These are phyloP conservation scores for Telenomus remus DNA, from an alignment of 1,140 invertebrate species.

Conservation along the genomic window DNA sequence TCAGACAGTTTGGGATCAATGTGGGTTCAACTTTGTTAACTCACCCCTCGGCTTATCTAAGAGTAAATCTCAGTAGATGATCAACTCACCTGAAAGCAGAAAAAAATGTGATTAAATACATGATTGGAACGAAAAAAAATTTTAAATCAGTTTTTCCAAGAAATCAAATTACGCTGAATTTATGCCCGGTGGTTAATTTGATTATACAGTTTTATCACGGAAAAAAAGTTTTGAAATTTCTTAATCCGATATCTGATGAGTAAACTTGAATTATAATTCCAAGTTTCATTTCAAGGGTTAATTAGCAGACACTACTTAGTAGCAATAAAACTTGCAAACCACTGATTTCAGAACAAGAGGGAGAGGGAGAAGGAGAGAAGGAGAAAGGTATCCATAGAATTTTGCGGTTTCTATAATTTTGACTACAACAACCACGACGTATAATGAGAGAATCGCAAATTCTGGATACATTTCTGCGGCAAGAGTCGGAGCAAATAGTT, in stretches of 20 bases:
- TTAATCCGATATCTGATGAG: no score
- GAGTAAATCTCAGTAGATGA: neutral
- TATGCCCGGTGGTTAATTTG: no score
- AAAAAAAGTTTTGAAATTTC: no score
- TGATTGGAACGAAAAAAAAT: no score
- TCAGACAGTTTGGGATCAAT: conserved; percentile 62
- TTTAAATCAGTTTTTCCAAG: no score
- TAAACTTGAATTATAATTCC: neutral
- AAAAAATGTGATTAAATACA: neutral
- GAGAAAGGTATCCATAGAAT: conserved; percentile 47
- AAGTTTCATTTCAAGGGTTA: neutral
- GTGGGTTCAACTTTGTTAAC: conserved; percentile 58
- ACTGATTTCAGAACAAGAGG: conserved; percentile 17
- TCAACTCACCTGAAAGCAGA: neutral
- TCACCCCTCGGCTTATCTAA: conserved; percentile 60
- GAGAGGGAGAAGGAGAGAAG: neutral
- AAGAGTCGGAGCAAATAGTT: conserved; percentile 60
- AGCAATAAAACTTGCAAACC: conserved; percentile 38
- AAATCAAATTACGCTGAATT: no score
- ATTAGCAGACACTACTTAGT: conserved; percentile 30
- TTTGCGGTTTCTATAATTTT: conserved; percentile 58
- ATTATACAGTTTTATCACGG: no score
- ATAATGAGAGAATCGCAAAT: conserved; percentile 65
- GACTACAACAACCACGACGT: conserved; percentile 57
- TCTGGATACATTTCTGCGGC: conserved; percentile 61